Conservation (phyloP, 2,797 vertebrate species). For the Thamnophis elegans region DNA sequence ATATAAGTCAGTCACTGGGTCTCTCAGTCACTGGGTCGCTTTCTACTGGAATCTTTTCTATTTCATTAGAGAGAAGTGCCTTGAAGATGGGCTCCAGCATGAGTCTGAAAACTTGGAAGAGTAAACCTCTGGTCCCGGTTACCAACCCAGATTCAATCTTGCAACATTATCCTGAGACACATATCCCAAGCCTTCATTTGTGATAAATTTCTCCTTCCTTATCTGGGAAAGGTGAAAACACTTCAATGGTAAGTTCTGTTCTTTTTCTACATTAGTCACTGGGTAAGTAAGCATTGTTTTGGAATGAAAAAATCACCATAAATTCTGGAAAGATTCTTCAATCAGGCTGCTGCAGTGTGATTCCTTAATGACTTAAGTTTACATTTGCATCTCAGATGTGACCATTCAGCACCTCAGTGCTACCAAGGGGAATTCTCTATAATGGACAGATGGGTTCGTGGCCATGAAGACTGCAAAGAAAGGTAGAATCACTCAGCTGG, state of each 20-base stretch:
- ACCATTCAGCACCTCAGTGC: neutral
- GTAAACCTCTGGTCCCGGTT: no score
- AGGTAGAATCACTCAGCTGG: neutral
- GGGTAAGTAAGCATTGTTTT: neutral
- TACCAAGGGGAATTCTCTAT: conserved; percentile 11
- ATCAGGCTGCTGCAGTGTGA: neutral
- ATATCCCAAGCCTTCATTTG: no score
- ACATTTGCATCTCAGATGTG: conserved; percentile 10
- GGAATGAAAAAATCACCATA: neutral
- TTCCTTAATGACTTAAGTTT: neutral
- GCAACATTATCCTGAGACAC: no score
- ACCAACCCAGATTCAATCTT: no score
- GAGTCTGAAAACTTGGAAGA: no score
- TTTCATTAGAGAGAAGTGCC: no score
- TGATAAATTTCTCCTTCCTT: neutral
- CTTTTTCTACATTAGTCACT: neutral
- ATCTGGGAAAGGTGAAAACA: neutral
- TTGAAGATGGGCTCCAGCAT: no score
- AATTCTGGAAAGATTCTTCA: conserved; percentile 8
- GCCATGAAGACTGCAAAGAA: neutral
- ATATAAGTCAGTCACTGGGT: no score
- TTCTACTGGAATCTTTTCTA: no score
- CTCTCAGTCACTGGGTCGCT: no score
- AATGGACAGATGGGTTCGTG: conserved; percentile 18
- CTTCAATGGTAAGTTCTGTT: neutral